Percentiles rank a stretch among this genome's conserved stretches.
These are phyloP conservation scores for Ferrisia virgata DNA, from an alignment of 2,888 invertebrate species.

Conservation along the genomic window DNA sequence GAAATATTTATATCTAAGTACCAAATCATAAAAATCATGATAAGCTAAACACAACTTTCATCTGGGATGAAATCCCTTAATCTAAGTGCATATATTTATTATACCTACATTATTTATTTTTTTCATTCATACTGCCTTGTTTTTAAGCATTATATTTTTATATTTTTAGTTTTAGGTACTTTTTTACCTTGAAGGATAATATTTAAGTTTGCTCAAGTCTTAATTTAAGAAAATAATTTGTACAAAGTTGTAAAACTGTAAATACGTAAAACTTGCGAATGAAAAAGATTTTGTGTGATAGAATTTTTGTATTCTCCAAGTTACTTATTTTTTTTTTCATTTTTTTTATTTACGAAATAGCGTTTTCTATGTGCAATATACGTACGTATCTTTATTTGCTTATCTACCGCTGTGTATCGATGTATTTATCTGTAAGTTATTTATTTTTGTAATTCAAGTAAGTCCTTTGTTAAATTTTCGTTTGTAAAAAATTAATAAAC, in stretches of 20 bases:
- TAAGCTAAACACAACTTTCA: conserved; percentile 38
- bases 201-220: neutral
- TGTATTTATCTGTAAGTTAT: neutral
- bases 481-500: neutral
- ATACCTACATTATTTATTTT: neutral
- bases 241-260: neutral
- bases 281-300: neutral
- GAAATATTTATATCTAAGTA: neutral
- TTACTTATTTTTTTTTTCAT: neutral
- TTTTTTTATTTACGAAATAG: neutral
- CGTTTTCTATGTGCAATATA: neutral
- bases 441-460: neutral
- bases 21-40: neutral
- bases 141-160: neutral
- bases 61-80: conserved; percentile 27
- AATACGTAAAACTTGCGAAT: neutral
- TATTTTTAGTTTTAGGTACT: neutral
- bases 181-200: neutral
- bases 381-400: neutral
- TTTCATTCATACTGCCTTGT: neutral
- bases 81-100: neutral
- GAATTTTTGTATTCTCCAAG: neutral
- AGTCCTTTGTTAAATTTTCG: neutral
- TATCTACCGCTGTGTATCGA: neutral
- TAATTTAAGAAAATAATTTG: neutral